Evolutionary conservation across 2,113 vertebrate genomes (phyloP).

Genomic region (Psittacara wagleri): DNA sequence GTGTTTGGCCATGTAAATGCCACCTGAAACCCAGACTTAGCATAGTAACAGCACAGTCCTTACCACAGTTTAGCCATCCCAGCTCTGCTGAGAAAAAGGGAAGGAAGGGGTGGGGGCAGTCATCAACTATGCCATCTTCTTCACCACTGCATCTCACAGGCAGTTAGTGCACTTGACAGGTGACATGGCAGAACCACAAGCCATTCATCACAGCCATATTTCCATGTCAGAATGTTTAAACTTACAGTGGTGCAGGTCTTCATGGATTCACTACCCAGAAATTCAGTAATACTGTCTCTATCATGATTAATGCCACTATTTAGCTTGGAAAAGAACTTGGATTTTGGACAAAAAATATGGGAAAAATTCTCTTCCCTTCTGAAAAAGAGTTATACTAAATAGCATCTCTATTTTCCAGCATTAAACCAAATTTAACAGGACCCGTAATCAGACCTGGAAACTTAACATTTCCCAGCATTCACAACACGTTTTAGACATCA

Average conservation of each 20-base stretch:
- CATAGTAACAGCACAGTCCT: not conserved
- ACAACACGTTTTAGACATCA: not conserved
- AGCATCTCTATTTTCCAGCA: not conserved
- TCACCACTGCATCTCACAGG: not conserved
- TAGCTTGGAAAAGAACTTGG: not conserved
- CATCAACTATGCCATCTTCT: not conserved
- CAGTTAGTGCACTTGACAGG: not conserved
- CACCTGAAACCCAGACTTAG: not conserved
- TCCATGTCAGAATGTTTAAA: not conserved
- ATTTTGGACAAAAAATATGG: not conserved
- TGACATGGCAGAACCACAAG: constrained; percentile 8
- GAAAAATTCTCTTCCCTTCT: not conserved
- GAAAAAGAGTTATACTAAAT: not conserved
- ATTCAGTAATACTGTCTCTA: not conserved
- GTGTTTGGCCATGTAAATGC: not conserved
- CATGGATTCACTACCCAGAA: not conserved
- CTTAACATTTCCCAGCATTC: not conserved
- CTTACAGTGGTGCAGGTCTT: not conserved
- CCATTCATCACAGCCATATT: not conserved
- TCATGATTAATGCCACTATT: not conserved
- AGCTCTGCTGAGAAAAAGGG: constrained; percentile 13
- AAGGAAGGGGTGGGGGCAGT: constrained; percentile 38
- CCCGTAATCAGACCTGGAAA: not conserved
- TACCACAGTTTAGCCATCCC: not conserved
- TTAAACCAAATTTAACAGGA: not conserved